Conservation (phyloP, 2,888 invertebrate species). For the Calameuta filiformis region DNA sequence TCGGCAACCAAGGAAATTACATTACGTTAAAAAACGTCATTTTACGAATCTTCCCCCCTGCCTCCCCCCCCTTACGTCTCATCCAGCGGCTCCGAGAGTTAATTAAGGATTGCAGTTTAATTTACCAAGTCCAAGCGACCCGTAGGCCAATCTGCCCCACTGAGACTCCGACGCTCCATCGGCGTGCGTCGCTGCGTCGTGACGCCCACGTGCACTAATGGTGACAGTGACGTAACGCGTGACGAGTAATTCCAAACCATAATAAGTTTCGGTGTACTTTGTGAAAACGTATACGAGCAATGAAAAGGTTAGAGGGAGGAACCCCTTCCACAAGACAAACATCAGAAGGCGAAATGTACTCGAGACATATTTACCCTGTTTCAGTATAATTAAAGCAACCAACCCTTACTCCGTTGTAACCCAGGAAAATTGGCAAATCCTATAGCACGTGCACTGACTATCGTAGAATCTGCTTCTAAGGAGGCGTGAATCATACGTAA, state of each 20-base stretch:
- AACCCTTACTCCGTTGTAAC: background rate
- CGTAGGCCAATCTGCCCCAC: background rate
- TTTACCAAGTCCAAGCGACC: background rate
- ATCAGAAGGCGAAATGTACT: background rate
- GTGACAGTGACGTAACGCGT: background rate
- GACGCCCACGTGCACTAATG: background rate
- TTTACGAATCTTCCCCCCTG: background rate
- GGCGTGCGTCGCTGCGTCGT: too few relatives aligned
- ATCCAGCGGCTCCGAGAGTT: background rate
- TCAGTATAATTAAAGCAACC: conserved; percentile 1
- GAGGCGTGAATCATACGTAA: background rate
- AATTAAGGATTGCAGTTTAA: background rate
- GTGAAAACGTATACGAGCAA: background rate
- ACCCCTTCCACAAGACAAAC: background rate
- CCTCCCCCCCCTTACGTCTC: background rate
- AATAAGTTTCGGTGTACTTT: background rate
- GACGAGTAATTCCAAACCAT: background rate
- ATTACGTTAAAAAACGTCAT: background rate
- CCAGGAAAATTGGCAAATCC: background rate
- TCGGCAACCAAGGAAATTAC: background rate
- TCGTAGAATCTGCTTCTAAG: background rate
- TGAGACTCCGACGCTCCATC: background rate
- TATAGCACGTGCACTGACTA: background rate
- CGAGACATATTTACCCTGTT: conserved; percentile 4
- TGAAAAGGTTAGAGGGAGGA: background rate